Conservation (phyloP, 2,113 vertebrate species). For the Mus pahari region DNA sequence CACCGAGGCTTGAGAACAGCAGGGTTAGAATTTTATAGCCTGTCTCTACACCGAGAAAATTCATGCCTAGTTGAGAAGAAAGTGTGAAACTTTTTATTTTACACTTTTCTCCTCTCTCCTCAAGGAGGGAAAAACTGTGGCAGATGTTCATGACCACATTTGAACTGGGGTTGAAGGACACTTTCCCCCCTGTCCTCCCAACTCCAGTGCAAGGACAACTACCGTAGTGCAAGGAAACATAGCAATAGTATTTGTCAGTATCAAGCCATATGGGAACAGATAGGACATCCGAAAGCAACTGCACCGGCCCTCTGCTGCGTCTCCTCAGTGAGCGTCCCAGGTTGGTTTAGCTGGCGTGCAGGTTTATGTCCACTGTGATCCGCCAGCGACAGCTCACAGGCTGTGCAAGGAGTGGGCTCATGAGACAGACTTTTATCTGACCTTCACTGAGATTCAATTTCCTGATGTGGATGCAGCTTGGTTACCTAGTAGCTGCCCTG, state of each 20-base stretch:
- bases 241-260: neutral
- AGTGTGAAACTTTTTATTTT: slow-evolving; percentile 26
- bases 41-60: neutral
- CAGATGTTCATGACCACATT: neutral
- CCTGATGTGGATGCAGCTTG: slow-evolving; percentile 71
- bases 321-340: neutral
- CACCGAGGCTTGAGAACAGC: neutral
- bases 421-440: slow-evolving; percentile 78
- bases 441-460: slow-evolving; percentile 80
- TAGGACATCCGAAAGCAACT: neutral
- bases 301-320: neutral
- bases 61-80: slow-evolving; percentile 20
- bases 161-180: neutral
- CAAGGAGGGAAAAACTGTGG: neutral
- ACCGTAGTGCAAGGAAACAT: neutral
- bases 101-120: neutral
- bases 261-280: neutral
- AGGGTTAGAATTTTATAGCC: neutral
- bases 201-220: neutral
- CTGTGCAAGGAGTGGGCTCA: slow-evolving; percentile 84
- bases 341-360: slow-evolving; percentile 76
- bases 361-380: slow-evolving; percentile 80
- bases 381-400: slow-evolving; percentile 77
- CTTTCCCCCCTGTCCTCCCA: neutral
- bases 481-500: slow-evolving; percentile 79